Base-by-base conservation (phyloP, 2,797 vertebrate species). In the Sylvilagus floridanus region DNA sequence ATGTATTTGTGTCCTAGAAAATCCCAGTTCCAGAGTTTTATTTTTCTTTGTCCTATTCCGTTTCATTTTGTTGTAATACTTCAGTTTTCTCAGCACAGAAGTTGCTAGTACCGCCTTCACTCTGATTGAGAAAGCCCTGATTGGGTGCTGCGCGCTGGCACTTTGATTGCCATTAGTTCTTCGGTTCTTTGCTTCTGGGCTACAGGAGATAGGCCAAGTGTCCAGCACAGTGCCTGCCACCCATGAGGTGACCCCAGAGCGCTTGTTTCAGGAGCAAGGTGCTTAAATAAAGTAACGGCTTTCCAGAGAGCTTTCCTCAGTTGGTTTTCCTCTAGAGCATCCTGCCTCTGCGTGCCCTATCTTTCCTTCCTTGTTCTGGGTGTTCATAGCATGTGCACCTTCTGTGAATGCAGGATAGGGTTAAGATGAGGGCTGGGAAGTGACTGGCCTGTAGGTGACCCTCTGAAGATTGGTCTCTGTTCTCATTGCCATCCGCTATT, bases 11-110 rank as follows among this genome's bases (percentile, higher is more conserved):
- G 4, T 9, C 2, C 16, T 17, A 84, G 26, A 50, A 50, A 81
- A 86, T 71, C 37, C 47, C 42, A 32, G n/a, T 42, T 87, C 68
- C 16, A 30, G 73, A n/a, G 78, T n/a, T 69, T 71, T 76, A 1
- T n/a, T 88, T 92, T 10, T 24, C 6, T 57, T 71, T 4, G 2
- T 69, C 63, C 63, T 83, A 0, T 57, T 85, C 30, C 69, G 2
- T 47, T 71, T 60, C 16, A 1, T 42, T 93, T 76, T 81, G n/a
- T 90, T 78, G 72, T 57, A 88, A 78, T 35, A 52, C 26, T 69
- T 5, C 35, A 17, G 13, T 57, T 72, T 75, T 6, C 77, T 73
- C 32, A 60, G 22, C 75, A n/a, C 26, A 69, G 4, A 57, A 5
- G 28, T 28, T 71, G 14, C 66, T 32, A 0, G 84, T 17, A 60